Evolutionary conservation across 2,888 invertebrate genomes (phyloP).

Genomic region (Diloba caeruleocephala): DNA sequence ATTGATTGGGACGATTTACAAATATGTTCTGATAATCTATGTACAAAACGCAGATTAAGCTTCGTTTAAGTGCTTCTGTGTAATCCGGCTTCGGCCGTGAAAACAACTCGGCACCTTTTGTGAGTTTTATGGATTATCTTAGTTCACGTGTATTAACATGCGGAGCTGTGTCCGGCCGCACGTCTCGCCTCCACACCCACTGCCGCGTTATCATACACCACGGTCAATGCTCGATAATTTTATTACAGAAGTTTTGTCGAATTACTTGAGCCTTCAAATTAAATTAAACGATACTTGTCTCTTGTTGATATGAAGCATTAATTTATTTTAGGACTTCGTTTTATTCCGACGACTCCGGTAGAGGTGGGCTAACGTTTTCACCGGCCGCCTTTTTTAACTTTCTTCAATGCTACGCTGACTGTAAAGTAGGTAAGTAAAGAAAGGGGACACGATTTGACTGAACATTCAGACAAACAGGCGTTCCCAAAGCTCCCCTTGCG

Average conservation of each 20-base stretch:
- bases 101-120: slow-evolving; percentile 87
- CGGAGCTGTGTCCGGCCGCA: slow-evolving; percentile 80
- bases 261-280: slow-evolving; percentile 85
- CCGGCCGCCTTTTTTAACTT: slow-evolving; percentile 32
- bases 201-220: slow-evolving; percentile 71
- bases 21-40: slow-evolving; percentile 3
- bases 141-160: slow-evolving; percentile 85
- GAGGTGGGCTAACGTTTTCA: slow-evolving; percentile 39
- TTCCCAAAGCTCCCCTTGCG: slow-evolving; percentile 68
- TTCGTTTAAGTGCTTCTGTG: slow-evolving; percentile 56
- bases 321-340: slow-evolving; percentile 59
- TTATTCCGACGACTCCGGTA: slow-evolving; percentile 38
- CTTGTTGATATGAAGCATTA: slow-evolving; percentile 74
- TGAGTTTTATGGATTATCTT: slow-evolving; percentile 86
- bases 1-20: neutral
- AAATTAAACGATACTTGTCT: slow-evolving; percentile 86
- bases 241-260: slow-evolving; percentile 88
- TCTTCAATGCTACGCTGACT: slow-evolving; percentile 23
- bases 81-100: slow-evolving; percentile 67
- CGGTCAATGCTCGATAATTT: slow-evolving; percentile 87
- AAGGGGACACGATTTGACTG: slow-evolving; percentile 46
- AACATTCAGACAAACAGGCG: slow-evolving; percentile 63
- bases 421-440: slow-evolving; percentile 34
- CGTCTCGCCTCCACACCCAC: slow-evolving; percentile 71
- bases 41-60: slow-evolving; percentile 48